phyloP scores from a whole-genome alignment of 2,797 vertebrate genomes.

The Carapus acus region DNA sequence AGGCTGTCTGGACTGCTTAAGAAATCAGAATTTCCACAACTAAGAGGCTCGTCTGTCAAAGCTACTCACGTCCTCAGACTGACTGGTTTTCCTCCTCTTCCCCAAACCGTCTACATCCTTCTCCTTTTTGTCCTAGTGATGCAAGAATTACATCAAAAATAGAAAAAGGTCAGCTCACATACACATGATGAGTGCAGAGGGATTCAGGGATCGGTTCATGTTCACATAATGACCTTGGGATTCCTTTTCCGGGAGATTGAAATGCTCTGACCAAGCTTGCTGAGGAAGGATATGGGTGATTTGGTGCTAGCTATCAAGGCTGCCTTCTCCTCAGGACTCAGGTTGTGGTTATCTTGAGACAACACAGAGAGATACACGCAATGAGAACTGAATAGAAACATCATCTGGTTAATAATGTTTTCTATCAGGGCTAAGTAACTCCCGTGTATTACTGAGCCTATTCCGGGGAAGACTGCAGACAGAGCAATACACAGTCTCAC shows the following conservation, averaged over 20 bases:
- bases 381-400: not conserved
- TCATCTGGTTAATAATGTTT: not conserved
- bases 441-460: not conserved
- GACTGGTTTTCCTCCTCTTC: constrained; percentile 94
- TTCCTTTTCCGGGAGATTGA: constrained; percentile 95
- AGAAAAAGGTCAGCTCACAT: not conserved
- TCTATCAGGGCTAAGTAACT: not conserved
- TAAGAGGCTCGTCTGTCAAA: constrained; percentile 11
- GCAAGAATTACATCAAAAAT: constrained; percentile 36
- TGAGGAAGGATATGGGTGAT: constrained; percentile 96
- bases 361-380: constrained; percentile 7
- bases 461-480: not conserved
- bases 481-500: constrained; percentile 66
- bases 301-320: constrained; percentile 87
- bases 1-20: constrained; percentile 4
- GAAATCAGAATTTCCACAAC: constrained; percentile 12
- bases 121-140: constrained; percentile 91
- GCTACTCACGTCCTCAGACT: constrained; percentile 91
- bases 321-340: constrained; percentile 90
- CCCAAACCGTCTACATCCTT: constrained; percentile 86
- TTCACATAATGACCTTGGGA: constrained; percentile 79
- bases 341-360: constrained; percentile 78
- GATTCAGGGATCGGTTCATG: not conserved
- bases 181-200: not conserved
- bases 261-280: constrained; percentile 93